These are phyloP conservation scores for Bambusicola thoracicus DNA, from an alignment of 2,113 vertebrate genomes.

Conservation along the genomic window DNA sequence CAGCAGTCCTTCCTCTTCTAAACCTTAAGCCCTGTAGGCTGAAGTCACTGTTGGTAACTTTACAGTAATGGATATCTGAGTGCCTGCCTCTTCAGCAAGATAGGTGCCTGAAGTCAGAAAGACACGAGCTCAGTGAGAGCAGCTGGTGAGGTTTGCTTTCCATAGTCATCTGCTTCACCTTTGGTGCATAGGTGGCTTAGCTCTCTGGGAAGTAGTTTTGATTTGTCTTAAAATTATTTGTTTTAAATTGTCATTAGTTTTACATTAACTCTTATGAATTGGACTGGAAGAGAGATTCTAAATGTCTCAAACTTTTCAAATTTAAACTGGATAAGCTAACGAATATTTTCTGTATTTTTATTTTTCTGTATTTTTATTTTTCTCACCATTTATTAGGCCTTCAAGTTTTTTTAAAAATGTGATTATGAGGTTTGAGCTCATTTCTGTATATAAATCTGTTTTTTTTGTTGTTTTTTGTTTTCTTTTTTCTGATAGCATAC, in stretches of 20 bases:
- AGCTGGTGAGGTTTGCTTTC: neutral
- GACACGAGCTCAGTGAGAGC: neutral
- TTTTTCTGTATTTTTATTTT: too few relatives aligned
- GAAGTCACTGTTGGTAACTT: neutral
- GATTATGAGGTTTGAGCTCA: neutral
- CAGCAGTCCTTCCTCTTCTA: neutral
- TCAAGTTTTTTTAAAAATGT: neutral
- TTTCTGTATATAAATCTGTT: neutral
- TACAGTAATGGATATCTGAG: neutral
- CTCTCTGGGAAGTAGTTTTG: neutral
- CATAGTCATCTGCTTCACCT: neutral
- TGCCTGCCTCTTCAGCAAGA: neutral
- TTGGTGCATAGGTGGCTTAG: neutral
- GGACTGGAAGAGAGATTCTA: neutral
- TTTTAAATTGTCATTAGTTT: neutral
- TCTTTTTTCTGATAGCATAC: neutral
- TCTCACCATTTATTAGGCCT: neutral
- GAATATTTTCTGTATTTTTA: neutral
- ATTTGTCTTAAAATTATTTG: neutral
- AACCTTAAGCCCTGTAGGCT: neutral
- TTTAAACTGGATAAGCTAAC: neutral
- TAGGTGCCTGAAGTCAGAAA: neutral
- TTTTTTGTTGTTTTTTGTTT: neutral
- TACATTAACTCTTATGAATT: neutral
- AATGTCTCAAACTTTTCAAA: neutral